Base-by-base conservation (phyloP, 2,797 vertebrate genomes). In the Eospalax fontanierii region DNA sequence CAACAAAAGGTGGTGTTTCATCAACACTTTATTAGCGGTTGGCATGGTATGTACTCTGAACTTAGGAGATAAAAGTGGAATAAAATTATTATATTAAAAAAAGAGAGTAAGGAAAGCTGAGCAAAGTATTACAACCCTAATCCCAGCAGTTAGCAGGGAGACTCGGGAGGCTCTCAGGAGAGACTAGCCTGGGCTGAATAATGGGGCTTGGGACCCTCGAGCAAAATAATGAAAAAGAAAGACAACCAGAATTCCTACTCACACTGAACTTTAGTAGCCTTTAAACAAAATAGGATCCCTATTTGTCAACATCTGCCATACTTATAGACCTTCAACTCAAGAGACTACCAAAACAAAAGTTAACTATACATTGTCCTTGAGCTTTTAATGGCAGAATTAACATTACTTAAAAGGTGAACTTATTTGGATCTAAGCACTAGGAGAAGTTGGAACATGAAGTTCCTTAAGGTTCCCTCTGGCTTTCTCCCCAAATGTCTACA, bases 381-480 rank as follows among this genome's bases (percentile, higher is more conserved):
- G 65, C 11, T 66, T 86, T 71, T 65, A n/a, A 22, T 18, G 28
- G 38, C 30, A 6, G 9, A n/a, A 18, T n/a, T 90, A 71, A 28
- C 61, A 50, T 76, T 68, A 86, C n/a, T 46, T 63, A 83, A 86
- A 90, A 96, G 74, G 57, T n/a, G 73, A 35, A 76, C 24, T 87
- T 87, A 63, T n/a, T 94, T 65, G n/a, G 43, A 63, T 73, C 22
- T 54, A 73, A 92, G 87, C 24, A 50, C 78, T 54, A 40, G 87
- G 63, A 80, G 35, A 46, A 54, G 40, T 57, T 40, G 54, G 50
- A 65, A 68, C 75, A 66, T 82, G 15, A 87, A 89, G 30, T 86
- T 87, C 83, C 86, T 92, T 76, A 81, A 65, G 75, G 70, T 78
- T 82, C 75, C 79, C 50, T 50, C 35, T n/a, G 65, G 61, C 2